Evolutionary conservation across 92 coral and sea anemone species (phyloP).

Genomic region (Pocillopora meandrina): DNA sequence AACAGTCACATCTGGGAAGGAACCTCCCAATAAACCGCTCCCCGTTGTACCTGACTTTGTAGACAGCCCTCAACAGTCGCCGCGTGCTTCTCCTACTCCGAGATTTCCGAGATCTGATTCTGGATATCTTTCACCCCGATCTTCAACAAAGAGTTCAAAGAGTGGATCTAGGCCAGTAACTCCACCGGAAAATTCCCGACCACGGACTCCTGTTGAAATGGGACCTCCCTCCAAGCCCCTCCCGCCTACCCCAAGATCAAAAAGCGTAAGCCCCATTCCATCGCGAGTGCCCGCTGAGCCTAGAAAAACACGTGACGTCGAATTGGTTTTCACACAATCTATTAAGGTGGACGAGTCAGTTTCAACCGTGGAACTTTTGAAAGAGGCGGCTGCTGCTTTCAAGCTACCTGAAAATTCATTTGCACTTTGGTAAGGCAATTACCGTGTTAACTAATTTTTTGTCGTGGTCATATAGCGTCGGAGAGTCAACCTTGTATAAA

Average conservation of each 20-base stretch:
- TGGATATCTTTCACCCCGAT: constrained; percentile 18
- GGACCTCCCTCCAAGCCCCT: constrained; percentile 82
- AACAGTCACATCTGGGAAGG: constrained; percentile 54
- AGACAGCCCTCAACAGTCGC: constrained; percentile 39
- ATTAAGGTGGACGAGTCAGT: constrained; percentile 63
- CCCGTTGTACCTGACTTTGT: constrained; percentile 57
- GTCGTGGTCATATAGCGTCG: too few relatives aligned
- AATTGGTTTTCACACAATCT: constrained; percentile 76
- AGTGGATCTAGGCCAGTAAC: constrained; percentile 15
- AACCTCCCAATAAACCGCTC: constrained; percentile 58
- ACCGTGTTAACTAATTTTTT: neutral
- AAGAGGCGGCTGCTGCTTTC: constrained; percentile 78
- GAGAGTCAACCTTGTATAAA: neutral
- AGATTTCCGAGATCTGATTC: neutral
- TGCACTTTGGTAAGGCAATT: constrained; percentile 65
- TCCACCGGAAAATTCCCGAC: constrained; percentile 1
- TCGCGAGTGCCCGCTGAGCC: constrained; percentile 1
- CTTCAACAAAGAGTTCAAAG: neutral
- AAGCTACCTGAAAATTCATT: constrained; percentile 64
- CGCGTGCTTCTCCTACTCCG: constrained; percentile 12
- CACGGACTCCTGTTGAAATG: constrained; percentile 50
- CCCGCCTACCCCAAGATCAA: constrained; percentile 75
- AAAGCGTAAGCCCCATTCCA: constrained; percentile 36
- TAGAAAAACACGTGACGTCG: constrained; percentile 19
- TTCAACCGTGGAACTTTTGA: constrained; percentile 57